A percentile compares a stretch with the other conserved stretches of the same genome.
phyloP scores from a whole-genome alignment of 2,113 vertebrate genomes.

The Phrynosoma platyrhinos region DNA sequence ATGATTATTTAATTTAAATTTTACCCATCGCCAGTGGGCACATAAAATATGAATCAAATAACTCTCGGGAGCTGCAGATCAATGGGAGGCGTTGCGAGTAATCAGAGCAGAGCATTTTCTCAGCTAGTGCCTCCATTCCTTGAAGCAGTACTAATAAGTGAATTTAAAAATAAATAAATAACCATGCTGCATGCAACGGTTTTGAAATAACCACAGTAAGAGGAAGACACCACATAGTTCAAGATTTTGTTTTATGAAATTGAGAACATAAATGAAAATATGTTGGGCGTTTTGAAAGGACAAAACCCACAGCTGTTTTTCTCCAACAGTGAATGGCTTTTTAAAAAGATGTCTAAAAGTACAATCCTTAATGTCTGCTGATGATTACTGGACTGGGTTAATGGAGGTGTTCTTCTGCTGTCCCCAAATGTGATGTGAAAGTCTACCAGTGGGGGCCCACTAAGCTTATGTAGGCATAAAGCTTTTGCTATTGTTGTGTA shows the following conservation, averaged over 20 bases:
- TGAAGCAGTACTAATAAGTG: conserved; percentile 7
- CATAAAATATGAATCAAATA: conserved; percentile 82
- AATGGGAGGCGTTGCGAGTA: conserved; percentile 69
- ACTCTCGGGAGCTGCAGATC: conserved; percentile 67
- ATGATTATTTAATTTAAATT: conserved; percentile 73
- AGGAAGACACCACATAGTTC: neutral
- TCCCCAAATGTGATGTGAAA: neutral
- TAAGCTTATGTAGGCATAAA: neutral
- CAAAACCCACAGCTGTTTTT: neutral
- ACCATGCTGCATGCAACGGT: neutral
- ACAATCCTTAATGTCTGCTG: neutral
- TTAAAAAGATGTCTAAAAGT: neutral
- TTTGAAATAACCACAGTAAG: neutral
- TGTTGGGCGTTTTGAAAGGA: neutral
- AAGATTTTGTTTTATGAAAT: neutral
- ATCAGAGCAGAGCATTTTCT: conserved; percentile 75
- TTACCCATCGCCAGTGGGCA: conserved; percentile 70
- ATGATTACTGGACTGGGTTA: neutral
- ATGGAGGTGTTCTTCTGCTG: neutral
- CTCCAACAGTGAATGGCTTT: neutral
- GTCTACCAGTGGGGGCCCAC: neutral
- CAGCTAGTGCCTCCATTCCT: conserved; percentile 42
- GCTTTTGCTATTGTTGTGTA: neutral
- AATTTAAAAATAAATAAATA: conserved; percentile 13
- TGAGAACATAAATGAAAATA: neutral